Percentiles rank a stretch among this genome's conserved stretches.
Conservation (phyloP, 2,113 vertebrate genomes). For the Hipposideros armiger region DNA sequence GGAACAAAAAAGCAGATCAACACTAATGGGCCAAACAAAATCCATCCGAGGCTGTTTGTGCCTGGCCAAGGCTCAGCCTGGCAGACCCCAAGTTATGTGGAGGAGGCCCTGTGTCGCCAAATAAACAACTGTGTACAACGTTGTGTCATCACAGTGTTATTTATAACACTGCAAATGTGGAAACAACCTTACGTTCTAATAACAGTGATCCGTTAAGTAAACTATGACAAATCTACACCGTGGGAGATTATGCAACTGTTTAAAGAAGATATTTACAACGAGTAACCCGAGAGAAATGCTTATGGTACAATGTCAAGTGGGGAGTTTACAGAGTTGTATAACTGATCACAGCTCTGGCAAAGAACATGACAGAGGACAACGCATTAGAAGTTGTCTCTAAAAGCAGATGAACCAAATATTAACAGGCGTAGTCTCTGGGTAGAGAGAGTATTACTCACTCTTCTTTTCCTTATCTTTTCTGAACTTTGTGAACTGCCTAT, state of each 20-base stretch:
- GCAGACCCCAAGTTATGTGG: not conserved
- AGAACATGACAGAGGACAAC: accelerated
- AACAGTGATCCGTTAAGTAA: not conserved
- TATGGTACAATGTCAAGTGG: not conserved
- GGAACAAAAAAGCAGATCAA: not conserved
- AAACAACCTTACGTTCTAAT: not conserved
- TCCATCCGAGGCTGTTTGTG: accelerated
- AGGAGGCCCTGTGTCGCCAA: accelerated
- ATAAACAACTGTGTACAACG: accelerated
- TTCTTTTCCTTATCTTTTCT: not conserved
- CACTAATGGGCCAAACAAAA: not conserved
- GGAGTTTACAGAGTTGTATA: not conserved
- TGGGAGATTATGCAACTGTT: slow-evolving; percentile 8
- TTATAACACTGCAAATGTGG: not conserved
- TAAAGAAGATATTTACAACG: not conserved
- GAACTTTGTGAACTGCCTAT: not conserved
- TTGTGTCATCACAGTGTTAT: not conserved
- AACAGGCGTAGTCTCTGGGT: not conserved
- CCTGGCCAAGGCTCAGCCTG: not conserved
- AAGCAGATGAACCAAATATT: accelerated
- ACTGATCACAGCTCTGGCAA: not conserved
- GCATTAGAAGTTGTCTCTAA: not conserved
- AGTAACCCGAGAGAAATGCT: not conserved
- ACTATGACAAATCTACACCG: not conserved
- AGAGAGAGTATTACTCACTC: not conserved